Conservation (phyloP, 2,113 vertebrate genomes). For the Xiphias gladius region DNA sequence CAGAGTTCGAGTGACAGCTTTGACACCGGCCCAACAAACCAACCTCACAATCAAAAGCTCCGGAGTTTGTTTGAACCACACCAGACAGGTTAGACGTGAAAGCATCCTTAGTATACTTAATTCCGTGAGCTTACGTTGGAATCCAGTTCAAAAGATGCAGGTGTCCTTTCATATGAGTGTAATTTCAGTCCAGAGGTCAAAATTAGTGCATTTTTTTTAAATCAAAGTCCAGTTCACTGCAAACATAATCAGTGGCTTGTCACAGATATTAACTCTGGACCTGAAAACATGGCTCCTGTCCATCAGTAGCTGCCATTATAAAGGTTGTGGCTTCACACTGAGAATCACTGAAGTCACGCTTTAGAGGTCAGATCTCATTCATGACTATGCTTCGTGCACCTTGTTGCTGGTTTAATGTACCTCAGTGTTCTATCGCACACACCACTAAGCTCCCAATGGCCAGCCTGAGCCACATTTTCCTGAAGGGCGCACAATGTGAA, state of each 20-base stretch:
- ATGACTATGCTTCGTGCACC: conserved; percentile 55
- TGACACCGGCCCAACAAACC: not conserved
- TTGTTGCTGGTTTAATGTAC: conserved; percentile 73
- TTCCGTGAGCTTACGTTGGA: too few species aligned
- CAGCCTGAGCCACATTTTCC: conserved; percentile 30
- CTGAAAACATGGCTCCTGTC: conserved; percentile 35
- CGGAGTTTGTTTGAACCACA: too few species aligned
- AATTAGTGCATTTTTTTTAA: not conserved
- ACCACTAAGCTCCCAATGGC: conserved; percentile 66
- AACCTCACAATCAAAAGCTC: too few species aligned
- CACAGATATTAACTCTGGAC: conserved; percentile 26
- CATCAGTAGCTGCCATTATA: conserved; percentile 22
- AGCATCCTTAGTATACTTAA: too few species aligned
- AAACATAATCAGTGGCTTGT: conserved; percentile 11
- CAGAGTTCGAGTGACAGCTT: not conserved
- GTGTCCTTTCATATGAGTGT: too few species aligned
- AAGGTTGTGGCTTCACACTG: conserved; percentile 23
- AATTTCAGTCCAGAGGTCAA: too few species aligned
- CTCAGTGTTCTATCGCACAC: conserved; percentile 61
- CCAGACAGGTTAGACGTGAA: too few species aligned
- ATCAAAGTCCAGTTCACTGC: not conserved
- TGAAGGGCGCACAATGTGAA: conserved; percentile 70
- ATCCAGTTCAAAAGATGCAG: too few species aligned
- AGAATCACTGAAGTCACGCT: conserved; percentile 43
- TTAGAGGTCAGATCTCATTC: conserved; percentile 55